Base-by-base conservation (phyloP, 2,888 invertebrate genomes). In the Chymomyza amoena region DNA sequence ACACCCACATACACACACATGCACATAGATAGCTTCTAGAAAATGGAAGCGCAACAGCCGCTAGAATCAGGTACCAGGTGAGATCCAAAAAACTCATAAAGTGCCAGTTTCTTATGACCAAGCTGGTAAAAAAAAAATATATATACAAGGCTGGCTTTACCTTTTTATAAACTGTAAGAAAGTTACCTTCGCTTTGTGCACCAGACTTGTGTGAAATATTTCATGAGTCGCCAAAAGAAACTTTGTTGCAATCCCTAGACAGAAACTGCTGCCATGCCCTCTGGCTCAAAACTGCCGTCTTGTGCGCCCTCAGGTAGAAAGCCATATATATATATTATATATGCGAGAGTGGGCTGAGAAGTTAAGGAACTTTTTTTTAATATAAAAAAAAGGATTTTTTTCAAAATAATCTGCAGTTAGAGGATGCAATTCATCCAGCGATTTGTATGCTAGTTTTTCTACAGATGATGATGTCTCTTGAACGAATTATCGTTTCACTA, bases 201-300 rank as follows among this genome's bases (percentile, higher is more conserved):
- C 39, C 16, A 16, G 54, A n/a, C 54, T 54, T 54, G 54, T 72
- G 72, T 57, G 73, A 73, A 72, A 72, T 72, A 72, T 72, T 73
- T 72, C 68, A 72, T 73, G 72, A 73, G 73, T 61, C 73, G 16
- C 57, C 57, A 54, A 54, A 54, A 54, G 54, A 54, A 45, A 45
- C 39, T 45, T 45, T 45, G 13, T 45, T 45, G 39, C 39, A 45
- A 13, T 45, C 39, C 13, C 39, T 13, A 13, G 39, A 45, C 39
- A 45, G 39, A 13, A 45, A 45, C 39, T 10, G 13, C 39, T 45
- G 4, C 39, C 39, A 45, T 45, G 39, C 13, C 39, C 13, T 10
- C 39, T 45, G 39, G 10, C 13, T 10, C 39, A 45, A 45, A 4
- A 13, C 39, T 45, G 13, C 39, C 6, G 32, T 6, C 32, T 32